Conservation (phyloP, 2,888 invertebrate species). For the Phytoseiulus persimilis region DNA sequence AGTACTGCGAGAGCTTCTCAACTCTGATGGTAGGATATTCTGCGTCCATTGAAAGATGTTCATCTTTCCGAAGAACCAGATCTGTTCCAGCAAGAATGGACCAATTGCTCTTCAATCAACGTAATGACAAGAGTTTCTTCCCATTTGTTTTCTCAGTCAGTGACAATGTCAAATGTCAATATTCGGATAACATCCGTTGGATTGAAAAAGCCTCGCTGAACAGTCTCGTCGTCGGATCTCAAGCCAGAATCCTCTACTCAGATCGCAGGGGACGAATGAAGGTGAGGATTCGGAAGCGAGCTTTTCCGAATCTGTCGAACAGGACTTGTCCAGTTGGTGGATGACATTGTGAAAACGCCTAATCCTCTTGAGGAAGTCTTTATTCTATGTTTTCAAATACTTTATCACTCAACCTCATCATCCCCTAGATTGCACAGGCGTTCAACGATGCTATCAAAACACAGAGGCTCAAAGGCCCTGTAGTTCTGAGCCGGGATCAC, state of each 20-base stretch:
- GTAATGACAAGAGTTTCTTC: too few species aligned
- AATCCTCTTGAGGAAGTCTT: too few species aligned
- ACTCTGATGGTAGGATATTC: slow-evolving; percentile 45
- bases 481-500: slow-evolving; percentile 59
- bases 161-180: slow-evolving; percentile 53
- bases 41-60: too few species aligned
- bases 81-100: too few species aligned
- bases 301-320: too few species aligned
- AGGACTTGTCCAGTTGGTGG: too few species aligned
- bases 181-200: slow-evolving; percentile 58
- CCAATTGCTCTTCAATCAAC: too few species aligned
- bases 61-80: too few species aligned
- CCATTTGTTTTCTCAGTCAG: neutral
- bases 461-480: slow-evolving; percentile 51
- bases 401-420: neutral
- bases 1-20: slow-evolving; percentile 52
- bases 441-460: slow-evolving; percentile 56
- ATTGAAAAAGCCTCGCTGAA: slow-evolving; percentile 53
- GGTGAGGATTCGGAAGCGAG: neutral
- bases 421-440: slow-evolving; percentile 52
- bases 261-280: slow-evolving; percentile 55
- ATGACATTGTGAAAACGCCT: too few species aligned
- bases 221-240: slow-evolving; percentile 52
- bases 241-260: slow-evolving; percentile 58
- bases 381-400: too few species aligned